Evolutionary conservation across 2,888 invertebrate genomes (phyloP).

Genomic region (Drosophila ustulata): DNA sequence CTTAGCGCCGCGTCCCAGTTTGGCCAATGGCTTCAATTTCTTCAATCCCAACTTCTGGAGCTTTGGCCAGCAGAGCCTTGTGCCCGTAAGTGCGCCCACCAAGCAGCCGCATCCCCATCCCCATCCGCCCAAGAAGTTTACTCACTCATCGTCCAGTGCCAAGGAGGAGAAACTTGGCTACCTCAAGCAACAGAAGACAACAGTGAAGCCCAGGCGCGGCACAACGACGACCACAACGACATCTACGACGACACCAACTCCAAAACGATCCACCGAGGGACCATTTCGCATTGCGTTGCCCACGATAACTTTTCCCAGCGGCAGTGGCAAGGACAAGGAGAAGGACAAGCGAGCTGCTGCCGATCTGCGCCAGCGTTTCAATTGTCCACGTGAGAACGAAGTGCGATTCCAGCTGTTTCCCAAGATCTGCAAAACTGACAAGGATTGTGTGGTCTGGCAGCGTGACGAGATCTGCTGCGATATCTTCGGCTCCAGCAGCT

Average conservation of each 20-base stretch:
- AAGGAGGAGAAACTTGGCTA: slow-evolving; percentile 63
- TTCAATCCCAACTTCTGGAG: slow-evolving; percentile 77
- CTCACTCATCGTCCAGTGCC: slow-evolving; percentile 26
- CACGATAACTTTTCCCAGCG: slow-evolving; percentile 66
- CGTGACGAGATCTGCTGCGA: slow-evolving; percentile 84
- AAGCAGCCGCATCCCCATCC: slow-evolving; percentile 64
- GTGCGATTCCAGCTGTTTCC: slow-evolving; percentile 85
- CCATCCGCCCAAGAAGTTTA: slow-evolving; percentile 60
- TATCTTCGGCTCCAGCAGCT: slow-evolving; percentile 86
- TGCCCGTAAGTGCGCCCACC: slow-evolving; percentile 53
- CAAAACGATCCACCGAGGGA: slow-evolving; percentile 64
- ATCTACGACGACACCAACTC: slow-evolving; percentile 42
- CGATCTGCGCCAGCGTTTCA: slow-evolving; percentile 72
- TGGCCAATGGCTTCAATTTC: slow-evolving; percentile 76
- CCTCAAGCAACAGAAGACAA: slow-evolving; percentile 51
- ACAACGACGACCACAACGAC: slow-evolving; percentile 14
- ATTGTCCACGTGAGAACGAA: slow-evolving; percentile 85
- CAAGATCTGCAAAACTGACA: slow-evolving; percentile 82
- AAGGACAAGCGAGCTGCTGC: slow-evolving; percentile 73
- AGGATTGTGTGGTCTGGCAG: slow-evolving; percentile 83
- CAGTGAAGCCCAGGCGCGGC: slow-evolving; percentile 42
- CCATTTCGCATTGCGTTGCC: slow-evolving; percentile 82
- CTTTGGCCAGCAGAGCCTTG: slow-evolving; percentile 73
- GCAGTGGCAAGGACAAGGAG: slow-evolving; percentile 81
- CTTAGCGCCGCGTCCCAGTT: slow-evolving; percentile 67